Base-by-base conservation (phyloP, 2,113 vertebrate genomes). In the Nannospalax galili region DNA sequence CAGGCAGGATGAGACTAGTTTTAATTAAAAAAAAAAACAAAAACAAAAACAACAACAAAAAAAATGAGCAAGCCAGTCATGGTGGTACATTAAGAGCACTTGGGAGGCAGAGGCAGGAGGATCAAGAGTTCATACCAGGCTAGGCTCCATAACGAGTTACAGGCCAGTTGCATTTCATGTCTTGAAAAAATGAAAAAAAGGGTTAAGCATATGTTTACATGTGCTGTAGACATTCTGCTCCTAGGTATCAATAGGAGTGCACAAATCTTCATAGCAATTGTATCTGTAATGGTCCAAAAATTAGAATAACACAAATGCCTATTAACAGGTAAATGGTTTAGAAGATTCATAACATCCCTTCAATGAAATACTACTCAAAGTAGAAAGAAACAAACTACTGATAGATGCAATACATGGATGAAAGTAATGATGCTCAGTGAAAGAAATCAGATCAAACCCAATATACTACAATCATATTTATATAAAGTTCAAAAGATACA, bases 281-380 rank as follows among this genome's bases (percentile, higher is more conserved):
- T 88, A 62, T 72, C 81, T 84, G 35, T 72, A 90, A 79, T 28
- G 85, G 37, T n/a, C 20, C 70, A 84, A 88, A 87, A 77, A 22
- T 22, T 74, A 48, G 32, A 88, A 84, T 7, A 87, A 62, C 58
- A 35, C 19, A 73, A 70, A 88, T 79, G 56, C 48, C 45, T 7
- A n/a, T 60, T 48, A 62, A 74, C 7, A 74, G 3, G 10, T 45
- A 9, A 86, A 70, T 64, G 62, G 40, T 77, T n/a, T 75, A 56
- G 89, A 35, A 15, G 40, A 79, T 58, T 69, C 30, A 72, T 60
- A 30, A 28, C 80, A 88, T 11, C 60, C 60, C 35, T 45, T 69
- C 14, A 84, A 19, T 88, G 32, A 56, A 42, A 11, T 69, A 82
- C 35, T 73, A 73, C 82, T 79, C 45, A 91, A 40, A 79, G 74